Percentiles rank a stretch among this genome's conserved stretches.
These are phyloP conservation scores for Diplazon laetatorius DNA, from an alignment of 2,888 invertebrate species.

Conservation along the genomic window DNA sequence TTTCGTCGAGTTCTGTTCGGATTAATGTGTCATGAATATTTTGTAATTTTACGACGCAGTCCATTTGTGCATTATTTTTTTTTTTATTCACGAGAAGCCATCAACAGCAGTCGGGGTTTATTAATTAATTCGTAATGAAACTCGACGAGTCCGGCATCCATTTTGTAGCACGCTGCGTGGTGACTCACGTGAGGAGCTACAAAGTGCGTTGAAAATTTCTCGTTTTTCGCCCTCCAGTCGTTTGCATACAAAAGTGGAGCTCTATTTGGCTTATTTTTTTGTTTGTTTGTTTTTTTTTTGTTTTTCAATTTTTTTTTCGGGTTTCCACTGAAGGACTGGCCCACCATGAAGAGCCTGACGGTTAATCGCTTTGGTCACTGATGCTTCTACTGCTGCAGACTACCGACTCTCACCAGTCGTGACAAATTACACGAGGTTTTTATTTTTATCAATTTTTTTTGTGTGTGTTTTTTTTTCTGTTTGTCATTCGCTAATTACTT, in stretches of 20 bases:
- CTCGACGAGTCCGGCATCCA: conserved; percentile 14
- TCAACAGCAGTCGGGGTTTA: conserved; percentile 2
- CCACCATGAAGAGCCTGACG: conserved; percentile 34
- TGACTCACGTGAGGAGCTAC: neutral
- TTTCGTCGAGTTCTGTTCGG: no score
- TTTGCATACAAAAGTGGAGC: conserved; percentile 26
- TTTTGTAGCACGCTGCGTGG: neutral
- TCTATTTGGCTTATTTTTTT: neutral
- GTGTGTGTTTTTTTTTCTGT: neutral
- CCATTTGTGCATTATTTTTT: neutral
- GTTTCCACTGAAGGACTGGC: conserved; percentile 22
- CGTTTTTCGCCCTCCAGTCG: conserved; percentile 14
- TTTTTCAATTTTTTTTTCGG: neutral
- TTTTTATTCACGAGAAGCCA: neutral
- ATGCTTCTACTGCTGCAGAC: neutral
- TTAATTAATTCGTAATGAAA: conserved; percentile 29
- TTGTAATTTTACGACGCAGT: neutral
- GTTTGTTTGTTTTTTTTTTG: no score
- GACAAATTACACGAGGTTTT: neutral
- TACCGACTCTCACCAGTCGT: neutral
- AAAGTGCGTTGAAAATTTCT: conserved; percentile 28
- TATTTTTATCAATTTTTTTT: neutral
- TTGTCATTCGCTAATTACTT: neutral
- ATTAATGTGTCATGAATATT: no score
- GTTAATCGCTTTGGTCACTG: conserved; percentile 38